A percentile compares a stretch with the other conserved stretches of the same genome.
These are phyloP conservation scores for Amyelois transitella DNA, from an alignment of 1,140 invertebrate genomes.

Conservation along the genomic window DNA sequence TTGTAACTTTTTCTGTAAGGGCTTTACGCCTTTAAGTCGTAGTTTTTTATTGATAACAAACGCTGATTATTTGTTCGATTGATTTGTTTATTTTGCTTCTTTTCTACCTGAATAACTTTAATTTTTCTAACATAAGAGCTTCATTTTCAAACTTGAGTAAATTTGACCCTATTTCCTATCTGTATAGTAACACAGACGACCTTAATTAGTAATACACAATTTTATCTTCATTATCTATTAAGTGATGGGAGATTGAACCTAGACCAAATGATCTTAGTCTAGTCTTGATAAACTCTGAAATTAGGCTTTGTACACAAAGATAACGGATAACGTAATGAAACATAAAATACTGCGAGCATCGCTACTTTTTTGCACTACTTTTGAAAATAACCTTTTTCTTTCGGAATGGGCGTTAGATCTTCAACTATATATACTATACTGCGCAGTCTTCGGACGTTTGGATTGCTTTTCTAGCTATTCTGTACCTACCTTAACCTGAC, in stretches of 20 bases:
- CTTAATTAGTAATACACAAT: conserved; percentile 24
- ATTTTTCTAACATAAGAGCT: not conserved
- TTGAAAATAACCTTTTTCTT: no score
- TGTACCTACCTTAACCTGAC: no score
- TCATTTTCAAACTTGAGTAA: not conserved
- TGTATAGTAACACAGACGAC: conserved; percentile 15
- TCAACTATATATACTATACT: no score
- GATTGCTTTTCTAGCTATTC: no score
- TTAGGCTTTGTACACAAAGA: conserved; percentile 46
- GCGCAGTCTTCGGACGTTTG: no score
- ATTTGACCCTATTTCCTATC: not conserved
- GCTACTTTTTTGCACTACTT: no score
- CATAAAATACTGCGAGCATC: conserved; percentile 40
- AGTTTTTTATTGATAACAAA: not conserved
- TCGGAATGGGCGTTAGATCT: no score
- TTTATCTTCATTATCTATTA: conserved; percentile 56
- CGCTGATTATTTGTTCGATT: not conserved
- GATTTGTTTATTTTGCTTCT: not conserved
- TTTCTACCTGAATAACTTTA: not conserved
- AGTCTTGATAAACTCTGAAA: conserved; percentile 50
- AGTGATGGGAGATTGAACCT: conserved; percentile 50
- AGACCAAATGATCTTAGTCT: conserved; percentile 61
- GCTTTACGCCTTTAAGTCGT: no score
- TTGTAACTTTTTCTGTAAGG: not conserved
- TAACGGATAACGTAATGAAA: conserved; percentile 53